phyloP scores from a whole-genome alignment of 2,113 vertebrate genomes.

The Calonectris borealis region DNA sequence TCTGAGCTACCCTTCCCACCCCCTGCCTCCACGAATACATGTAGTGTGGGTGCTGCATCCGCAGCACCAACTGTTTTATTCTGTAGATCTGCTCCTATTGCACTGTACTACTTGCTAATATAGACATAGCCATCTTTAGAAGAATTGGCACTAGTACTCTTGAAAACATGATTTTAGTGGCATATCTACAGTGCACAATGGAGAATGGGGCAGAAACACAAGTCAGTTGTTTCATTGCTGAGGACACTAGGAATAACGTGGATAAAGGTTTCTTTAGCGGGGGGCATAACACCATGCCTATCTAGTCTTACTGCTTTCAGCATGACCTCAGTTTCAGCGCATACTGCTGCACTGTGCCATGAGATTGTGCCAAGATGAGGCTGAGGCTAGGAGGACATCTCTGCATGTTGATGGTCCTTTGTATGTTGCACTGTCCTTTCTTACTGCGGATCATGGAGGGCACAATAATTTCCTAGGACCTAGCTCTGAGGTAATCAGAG shows the following conservation, averaged over 20 bases:
- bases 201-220: neutral
- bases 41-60: neutral
- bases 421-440: neutral
- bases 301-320: neutral
- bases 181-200: neutral
- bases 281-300: accelerated
- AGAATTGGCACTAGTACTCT: neutral
- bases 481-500: neutral
- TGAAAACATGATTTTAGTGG: neutral
- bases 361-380: neutral
- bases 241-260: neutral
- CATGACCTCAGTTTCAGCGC: accelerated
- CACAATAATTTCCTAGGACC: neutral
- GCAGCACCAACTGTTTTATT: neutral
- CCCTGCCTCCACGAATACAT: neutral
- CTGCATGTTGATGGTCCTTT: neutral
- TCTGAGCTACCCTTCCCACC: neutral
- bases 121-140: neutral
- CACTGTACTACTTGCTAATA: neutral
- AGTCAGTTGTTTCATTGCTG: neutral
- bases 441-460: neutral
- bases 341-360: neutral
- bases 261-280: neutral
- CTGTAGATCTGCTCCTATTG: neutral
- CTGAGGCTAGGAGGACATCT: neutral